phyloP scores from a whole-genome alignment of 92 coral and sea anemone genomes.

The Muricea muricata region DNA sequence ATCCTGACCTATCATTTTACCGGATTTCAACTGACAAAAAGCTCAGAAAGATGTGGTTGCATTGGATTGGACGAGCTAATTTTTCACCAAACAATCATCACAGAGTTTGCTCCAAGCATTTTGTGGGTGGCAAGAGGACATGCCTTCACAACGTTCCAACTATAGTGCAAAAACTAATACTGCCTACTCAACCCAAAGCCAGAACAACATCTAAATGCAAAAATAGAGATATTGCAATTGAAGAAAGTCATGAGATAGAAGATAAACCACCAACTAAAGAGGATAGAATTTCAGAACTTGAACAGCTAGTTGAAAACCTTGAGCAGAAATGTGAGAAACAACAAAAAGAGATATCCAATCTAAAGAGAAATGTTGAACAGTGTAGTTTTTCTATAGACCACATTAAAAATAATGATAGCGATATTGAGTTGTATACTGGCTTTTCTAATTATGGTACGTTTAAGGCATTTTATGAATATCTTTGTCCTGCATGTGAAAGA shows the following conservation, averaged over 20 bases:
- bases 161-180: background rate
- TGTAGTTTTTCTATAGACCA: conserved; percentile 52
- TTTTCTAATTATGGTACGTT: conserved; percentile 57
- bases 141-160: conserved; percentile 27
- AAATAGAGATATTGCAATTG: too few species aligned
- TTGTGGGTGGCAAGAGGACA: conserved; percentile 7
- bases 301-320: conserved; percentile 15
- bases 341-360: conserved; percentile 38
- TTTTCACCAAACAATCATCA: too few species aligned
- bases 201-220: conserved; percentile 17
- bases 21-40: too few species aligned
- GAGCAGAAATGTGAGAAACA: conserved; percentile 41
- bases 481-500: too few species aligned
- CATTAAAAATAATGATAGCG: conserved; percentile 22
- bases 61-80: too few species aligned
- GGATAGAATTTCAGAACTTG: conserved; percentile 17
- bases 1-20: too few species aligned
- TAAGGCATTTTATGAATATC: conserved; percentile 35
- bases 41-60: too few species aligned
- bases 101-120: background rate
- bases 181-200: conserved; percentile 10
- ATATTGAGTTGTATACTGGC: conserved; percentile 55
- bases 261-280: too few species aligned
- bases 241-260: too few species aligned
- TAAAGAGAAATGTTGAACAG: conserved; percentile 42